Evolutionary conservation across 2,888 invertebrate species (phyloP).

Genomic region (Caenorhabditis becei): DNA sequence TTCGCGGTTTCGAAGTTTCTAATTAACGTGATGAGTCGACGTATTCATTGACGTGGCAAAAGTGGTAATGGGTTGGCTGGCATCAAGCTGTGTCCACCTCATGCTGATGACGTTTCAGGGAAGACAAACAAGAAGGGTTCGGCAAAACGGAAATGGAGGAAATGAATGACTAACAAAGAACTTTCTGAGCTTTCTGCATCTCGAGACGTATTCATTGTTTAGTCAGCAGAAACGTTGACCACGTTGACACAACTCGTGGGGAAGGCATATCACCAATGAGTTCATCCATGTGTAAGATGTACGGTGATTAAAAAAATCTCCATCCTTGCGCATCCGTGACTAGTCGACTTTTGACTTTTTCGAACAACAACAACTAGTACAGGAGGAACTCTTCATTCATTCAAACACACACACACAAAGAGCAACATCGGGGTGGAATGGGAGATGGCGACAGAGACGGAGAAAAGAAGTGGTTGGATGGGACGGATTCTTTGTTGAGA

Average conservation of each 20-base stretch:
- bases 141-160: background rate
- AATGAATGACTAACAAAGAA: slow-evolving; percentile 43
- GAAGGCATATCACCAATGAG: slow-evolving; percentile 18
- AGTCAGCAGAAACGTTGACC: slow-evolving; percentile 22
- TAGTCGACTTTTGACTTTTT: background rate
- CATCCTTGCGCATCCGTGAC: background rate
- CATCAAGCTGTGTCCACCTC: background rate
- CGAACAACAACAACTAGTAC: slow-evolving; percentile 16
- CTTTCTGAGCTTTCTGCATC: slow-evolving; percentile 27
- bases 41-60: slow-evolving; percentile 22
- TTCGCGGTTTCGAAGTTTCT: slow-evolving; percentile 12
- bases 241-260: background rate
- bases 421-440: slow-evolving; percentile 26
- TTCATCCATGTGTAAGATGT: slow-evolving; percentile 28
- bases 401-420: slow-evolving; percentile 53
- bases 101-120: slow-evolving; percentile 16
- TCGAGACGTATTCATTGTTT: slow-evolving; percentile 32
- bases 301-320: slow-evolving; percentile 24
- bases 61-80: slow-evolving; percentile 18
- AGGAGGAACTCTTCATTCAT: slow-evolving; percentile 52
- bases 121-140: slow-evolving; percentile 18
- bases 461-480: slow-evolving; percentile 4
- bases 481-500: slow-evolving; percentile 20
- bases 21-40: slow-evolving; percentile 28
- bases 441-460: slow-evolving; percentile 12